These are phyloP conservation scores for Macaria notata DNA, from an alignment of 2,888 invertebrate species.

Conservation along the genomic window DNA sequence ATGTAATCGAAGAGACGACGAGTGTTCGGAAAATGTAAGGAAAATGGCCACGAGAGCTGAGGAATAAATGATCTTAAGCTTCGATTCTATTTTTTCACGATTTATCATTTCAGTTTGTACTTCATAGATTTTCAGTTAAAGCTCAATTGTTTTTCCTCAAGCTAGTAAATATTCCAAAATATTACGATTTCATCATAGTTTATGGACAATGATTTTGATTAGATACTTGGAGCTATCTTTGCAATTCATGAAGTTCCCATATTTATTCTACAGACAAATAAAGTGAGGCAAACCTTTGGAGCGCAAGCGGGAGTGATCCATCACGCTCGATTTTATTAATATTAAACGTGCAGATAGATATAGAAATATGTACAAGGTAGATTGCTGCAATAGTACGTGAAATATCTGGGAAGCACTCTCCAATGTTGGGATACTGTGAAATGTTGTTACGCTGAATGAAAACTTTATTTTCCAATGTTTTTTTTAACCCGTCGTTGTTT, in stretches of 20 bases:
- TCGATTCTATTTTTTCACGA: conserved; percentile 17
- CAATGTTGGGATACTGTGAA: neutral
- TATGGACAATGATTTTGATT: neutral
- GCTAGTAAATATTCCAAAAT: neutral
- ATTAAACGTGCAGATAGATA: conserved; percentile 5
- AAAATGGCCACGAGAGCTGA: conserved; percentile 22
- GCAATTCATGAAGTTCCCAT: conserved; percentile 4
- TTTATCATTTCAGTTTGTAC: conserved; percentile 8
- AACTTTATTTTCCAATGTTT: too few species aligned
- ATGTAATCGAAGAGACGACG: conserved; percentile 26
- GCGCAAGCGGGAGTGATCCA: conserved; percentile 6
- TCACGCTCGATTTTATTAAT: conserved; percentile 14
- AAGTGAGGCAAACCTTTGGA: conserved; percentile 7
- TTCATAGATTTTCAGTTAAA: too few species aligned
- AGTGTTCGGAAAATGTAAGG: conserved; percentile 29
- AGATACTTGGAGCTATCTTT: neutral
- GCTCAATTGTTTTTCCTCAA: too few species aligned
- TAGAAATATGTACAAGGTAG: neutral
- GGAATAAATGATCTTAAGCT: conserved; percentile 27
- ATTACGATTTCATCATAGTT: neutral
- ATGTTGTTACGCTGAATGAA: neutral
- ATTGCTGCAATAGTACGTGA: conserved; percentile 9
- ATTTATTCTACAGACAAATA: conserved; percentile 2
- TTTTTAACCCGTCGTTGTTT: too few species aligned
- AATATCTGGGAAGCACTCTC: conserved; percentile 5